phyloP scores from a whole-genome alignment of 2,113 vertebrate species.

The Arothron firmamentum region DNA sequence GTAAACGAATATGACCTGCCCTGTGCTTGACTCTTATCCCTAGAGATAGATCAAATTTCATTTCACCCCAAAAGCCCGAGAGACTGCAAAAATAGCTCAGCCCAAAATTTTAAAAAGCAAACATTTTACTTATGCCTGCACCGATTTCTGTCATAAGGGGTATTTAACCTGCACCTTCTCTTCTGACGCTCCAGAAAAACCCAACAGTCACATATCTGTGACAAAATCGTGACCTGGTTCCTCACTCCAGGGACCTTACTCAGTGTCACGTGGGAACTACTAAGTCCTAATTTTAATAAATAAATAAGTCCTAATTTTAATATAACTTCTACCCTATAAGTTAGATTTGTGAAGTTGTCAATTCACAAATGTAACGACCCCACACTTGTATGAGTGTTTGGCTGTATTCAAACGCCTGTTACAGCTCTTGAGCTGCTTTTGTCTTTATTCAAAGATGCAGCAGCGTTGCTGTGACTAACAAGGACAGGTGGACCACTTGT shows the following conservation, averaged over 20 bases:
- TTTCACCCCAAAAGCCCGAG: constrained; percentile 11
- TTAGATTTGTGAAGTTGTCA: too few species aligned
- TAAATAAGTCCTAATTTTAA: too few species aligned
- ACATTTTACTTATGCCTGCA: neutral
- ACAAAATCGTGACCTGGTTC: too few species aligned
- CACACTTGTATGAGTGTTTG: too few species aligned
- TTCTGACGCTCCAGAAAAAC: too few species aligned
- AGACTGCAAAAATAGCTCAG: neutral
- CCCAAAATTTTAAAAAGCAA: neutral
- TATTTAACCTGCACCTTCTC: too few species aligned
- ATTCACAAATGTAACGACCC: neutral
- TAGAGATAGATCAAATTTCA: neutral
- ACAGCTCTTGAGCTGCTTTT: neutral
- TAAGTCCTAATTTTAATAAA: neutral
- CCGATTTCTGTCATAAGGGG: too few species aligned
- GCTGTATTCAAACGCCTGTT: too few species aligned
- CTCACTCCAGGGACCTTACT: neutral
- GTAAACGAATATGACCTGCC: constrained; percentile 41
- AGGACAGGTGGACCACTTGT: constrained; percentile 56
- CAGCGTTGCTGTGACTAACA: constrained; percentile 54
- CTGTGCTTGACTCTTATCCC: constrained; percentile 22
- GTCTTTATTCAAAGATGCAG: constrained; percentile 31
- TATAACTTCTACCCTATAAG: too few species aligned
- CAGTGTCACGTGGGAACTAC: neutral
- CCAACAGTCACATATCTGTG: neutral